Percentiles rank a stretch among this genome's conserved stretches.
These are phyloP conservation scores for Bagarius yarrelli DNA, from an alignment of 2,113 vertebrate species.

Conservation along the genomic window DNA sequence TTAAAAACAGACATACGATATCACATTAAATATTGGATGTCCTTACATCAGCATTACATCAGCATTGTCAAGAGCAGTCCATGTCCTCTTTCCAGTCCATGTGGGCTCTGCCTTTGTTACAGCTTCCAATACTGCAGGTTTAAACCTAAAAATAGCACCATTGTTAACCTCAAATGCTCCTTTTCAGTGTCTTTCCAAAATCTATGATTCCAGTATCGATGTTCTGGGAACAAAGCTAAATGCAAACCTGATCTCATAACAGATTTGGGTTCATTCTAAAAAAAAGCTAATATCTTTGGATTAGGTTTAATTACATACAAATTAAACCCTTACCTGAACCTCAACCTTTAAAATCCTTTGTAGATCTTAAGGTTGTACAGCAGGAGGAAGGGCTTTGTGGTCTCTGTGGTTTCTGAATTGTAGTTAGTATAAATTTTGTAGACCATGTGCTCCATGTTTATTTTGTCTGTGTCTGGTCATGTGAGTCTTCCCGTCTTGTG, in stretches of 20 bases:
- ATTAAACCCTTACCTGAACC: background rate
- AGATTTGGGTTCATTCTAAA: background rate
- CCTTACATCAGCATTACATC: constrained; percentile 30
- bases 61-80: constrained; percentile 2
- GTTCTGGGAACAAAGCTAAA: background rate
- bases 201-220: background rate
- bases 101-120: background rate
- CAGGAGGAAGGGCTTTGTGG: background rate
- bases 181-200: background rate
- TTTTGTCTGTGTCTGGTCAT: no score
- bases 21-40: constrained; percentile 16
- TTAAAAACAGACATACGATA: background rate
- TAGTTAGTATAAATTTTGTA: no score
- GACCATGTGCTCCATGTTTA: no score
- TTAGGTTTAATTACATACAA: background rate
- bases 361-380: background rate
- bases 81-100: constrained; percentile 9
- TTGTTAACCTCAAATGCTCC: constrained; percentile 4
- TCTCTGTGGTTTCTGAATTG: no score
- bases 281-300: background rate
- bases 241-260: background rate
- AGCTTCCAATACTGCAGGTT: background rate
- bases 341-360: background rate
- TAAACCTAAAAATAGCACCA: background rate
- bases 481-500: no score